Evolutionary conservation across 2,888 invertebrate species (phyloP), one percentile per base, ranked within the genome.

Genomic region (Meghimatium bilineatum): DNA sequence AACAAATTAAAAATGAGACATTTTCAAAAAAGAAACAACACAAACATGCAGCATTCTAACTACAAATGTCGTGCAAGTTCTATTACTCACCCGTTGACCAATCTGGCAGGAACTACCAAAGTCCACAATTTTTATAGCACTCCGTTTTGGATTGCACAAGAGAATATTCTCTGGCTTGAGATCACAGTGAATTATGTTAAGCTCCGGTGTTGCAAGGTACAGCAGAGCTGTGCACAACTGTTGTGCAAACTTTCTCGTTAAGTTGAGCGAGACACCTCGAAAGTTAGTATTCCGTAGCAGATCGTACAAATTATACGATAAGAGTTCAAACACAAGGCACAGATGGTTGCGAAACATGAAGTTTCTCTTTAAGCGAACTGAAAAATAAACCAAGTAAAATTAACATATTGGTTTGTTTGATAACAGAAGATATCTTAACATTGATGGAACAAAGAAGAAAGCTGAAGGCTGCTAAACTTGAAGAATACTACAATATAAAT

Each of bases 261-360:
- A 96, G 95, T 99, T 99, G 94, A 99, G 95, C 92, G 99, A 99
- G 87, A 99, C 99, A 91, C 99, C 99, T 92, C 99, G 97, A 95
- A 99, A 99, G 95, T 99, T 99, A 93, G 99, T 99, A 95, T 99
- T 99, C 94, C 99, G 96, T 94, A 99, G 96, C 94, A 99, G 95
- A 95, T 99, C 99, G 95, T 99, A 99, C 93, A 99, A 95, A 94
- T 99, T 99, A 95, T 99, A 99, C 93, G 99, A 99, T 91, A 99
- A 95, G 94, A 99, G 96, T 95, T 99, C 99, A 95, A 99, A 99
- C 94, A 99, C 99, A 95, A 99, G 96, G 96, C 99, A 99, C 95
- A 99, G 96, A 96, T 99, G 99, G 95, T 98, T 99, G 93, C 98
- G 97, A 97, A 99, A 99, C 97, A 99, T 99, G 95, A 99, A 99